Evolutionary conservation across 2,113 vertebrate species (phyloP), one percentile per base, ranked within the genome.

Genomic region (Puffinus mauretanicus): DNA sequence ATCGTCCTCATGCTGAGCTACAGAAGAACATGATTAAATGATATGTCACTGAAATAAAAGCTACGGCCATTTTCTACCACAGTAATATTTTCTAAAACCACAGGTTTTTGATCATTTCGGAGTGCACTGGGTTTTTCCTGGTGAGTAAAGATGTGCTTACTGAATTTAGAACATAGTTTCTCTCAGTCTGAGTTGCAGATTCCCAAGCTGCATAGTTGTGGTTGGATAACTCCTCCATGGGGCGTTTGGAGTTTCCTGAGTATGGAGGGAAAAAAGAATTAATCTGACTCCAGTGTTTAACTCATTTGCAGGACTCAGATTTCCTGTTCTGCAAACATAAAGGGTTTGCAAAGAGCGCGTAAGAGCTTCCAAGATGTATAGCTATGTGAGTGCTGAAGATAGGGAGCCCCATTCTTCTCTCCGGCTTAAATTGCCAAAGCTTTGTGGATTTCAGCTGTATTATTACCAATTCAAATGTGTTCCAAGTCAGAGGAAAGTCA

Each of bases 391-490:
- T 49, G 77, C 92, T 95, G 82, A 86, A 94, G 90, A 96, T 61
- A 95, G 72, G 69, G 88, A 93, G 80, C 58, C 76, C 49, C 86
- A 88, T 94, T 92, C 82, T 96, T 93, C 72, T 80, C 90, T 80
- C 87, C 0, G 3, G 70, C n/a, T 80, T 83, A 51, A 75, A 87
- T 5, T 93, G 88, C 94, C 92, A 93, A 94, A 96, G 82, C 67
- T 94, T 79, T 86, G 86, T 80, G 94, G 86, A 95, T 95, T 97
- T 95, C 95, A 95, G 91, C 80, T 87, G 71, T 88, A 60, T 79
- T 96, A 95, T 95, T 93, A 91, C 91, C 77, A 95, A 94, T 92
- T 96, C 87, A 93, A 92, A 94, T 80, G 79, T 80, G 58, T 90
- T 92, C 94, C 91, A 95, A 97, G 81, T 88, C 84, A 91, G 73